Evolutionary conservation across 2,797 vertebrate genomes (phyloP).

Genomic region (Botia almorhae): DNA sequence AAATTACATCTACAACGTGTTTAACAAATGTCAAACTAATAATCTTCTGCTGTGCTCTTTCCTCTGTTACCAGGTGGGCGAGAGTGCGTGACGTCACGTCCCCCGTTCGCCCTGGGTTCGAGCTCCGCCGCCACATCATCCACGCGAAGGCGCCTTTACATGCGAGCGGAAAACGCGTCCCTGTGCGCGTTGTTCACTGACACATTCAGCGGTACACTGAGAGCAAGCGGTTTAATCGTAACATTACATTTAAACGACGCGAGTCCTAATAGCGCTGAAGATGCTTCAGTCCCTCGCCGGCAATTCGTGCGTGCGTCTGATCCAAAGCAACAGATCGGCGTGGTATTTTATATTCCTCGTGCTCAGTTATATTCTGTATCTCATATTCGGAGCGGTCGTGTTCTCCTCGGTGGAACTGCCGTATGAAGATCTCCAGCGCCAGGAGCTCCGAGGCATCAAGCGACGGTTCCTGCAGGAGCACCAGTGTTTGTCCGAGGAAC

Average conservation of each 20-base stretch:
- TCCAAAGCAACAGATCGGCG: slow-evolving; percentile 89
- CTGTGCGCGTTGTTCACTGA: too few species aligned
- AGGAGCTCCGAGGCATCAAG: slow-evolving; percentile 86
- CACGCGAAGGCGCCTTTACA: neutral
- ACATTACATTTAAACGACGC: too few species aligned
- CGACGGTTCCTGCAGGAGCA: slow-evolving; percentile 89
- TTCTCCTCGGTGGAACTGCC: slow-evolving; percentile 95
- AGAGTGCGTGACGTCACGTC: slow-evolving; percentile 68
- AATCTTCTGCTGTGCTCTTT: too few species aligned
- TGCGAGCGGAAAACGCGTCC: neutral
- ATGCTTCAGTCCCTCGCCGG: slow-evolving; percentile 91
- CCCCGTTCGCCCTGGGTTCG: slow-evolving; percentile 30
- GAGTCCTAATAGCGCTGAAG: slow-evolving; percentile 37
- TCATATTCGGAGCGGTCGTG: slow-evolving; percentile 91
- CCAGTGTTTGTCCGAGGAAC: slow-evolving; percentile 86
- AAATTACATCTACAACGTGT: too few species aligned
- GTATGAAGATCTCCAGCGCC: slow-evolving; percentile 89
- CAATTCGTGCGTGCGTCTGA: slow-evolving; percentile 88
- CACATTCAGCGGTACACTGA: too few species aligned
- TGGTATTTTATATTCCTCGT: slow-evolving; percentile 89
- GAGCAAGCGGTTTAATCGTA: neutral
- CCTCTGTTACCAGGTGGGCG: slow-evolving; percentile 55
- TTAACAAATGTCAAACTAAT: too few species aligned
- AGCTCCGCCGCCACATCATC: slow-evolving; percentile 56
- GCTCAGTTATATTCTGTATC: slow-evolving; percentile 88